Base-by-base conservation (phyloP, 1,140 invertebrate genomes). In the Drosophila novamexicana region DNA sequence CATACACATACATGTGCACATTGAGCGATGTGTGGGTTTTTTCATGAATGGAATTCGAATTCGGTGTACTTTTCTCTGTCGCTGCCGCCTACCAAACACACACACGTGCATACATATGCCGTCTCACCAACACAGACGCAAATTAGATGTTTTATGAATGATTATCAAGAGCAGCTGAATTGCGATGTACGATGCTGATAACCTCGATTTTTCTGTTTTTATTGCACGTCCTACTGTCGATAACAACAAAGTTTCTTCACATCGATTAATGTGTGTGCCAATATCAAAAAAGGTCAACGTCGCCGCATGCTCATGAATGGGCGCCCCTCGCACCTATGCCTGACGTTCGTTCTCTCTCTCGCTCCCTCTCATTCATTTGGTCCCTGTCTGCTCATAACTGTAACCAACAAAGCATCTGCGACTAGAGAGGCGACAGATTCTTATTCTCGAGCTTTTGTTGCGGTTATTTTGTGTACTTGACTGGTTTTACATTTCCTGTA, bases 21-120 rank as follows among this genome's bases (percentile, higher is more conserved):
- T 80, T 74, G 66, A 88, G 78, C 83, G 77, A 80, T 86, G 89
- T 91, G 81, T 91, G 86, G 90, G 76, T 88, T 81, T 79, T 83
- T 90, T 91, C 86, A 91, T 91, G 90, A 91, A 91, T 91, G 90
- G 86, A 88, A 91, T 91, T 91, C 77, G 88, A 74, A 89, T 88
- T 89, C 84, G 77, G 77, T 88, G 84, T 88, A 89, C 84, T 81
- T 88, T 88, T 88, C 84, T 88, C 84, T 73, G 53, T 39, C 49
- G 64, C 75, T 67, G 62, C 77, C 75, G 75, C 74, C 80, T 76
- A 72, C 83, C 62, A 77, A 34, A 76, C 54, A 40, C 14, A 37
- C 50, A 68, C 3, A 29, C 22, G 4, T 5, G 0, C 29, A 56
- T n/a, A 59, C 45, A 54, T 40, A 69, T 64, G 44, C 49, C 66